These are phyloP conservation scores for Oryzias celebensis DNA, from an alignment of 2,113 vertebrate genomes.

Conservation along the genomic window DNA sequence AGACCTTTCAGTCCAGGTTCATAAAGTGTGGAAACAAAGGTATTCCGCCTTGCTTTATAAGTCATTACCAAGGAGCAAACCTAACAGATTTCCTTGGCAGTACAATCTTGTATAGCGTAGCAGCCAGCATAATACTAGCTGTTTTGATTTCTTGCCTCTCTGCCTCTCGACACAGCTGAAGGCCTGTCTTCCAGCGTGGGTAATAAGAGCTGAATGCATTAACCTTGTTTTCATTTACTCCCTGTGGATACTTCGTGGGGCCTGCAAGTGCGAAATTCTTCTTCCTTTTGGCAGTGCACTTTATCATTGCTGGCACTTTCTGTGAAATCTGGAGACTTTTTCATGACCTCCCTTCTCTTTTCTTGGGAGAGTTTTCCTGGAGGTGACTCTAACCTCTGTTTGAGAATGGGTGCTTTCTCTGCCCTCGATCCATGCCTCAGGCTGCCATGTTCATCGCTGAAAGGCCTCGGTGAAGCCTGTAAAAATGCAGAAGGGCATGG, in stretches of 20 bases:
- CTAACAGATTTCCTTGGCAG: slow-evolving; percentile 54
- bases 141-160: slow-evolving; percentile 73
- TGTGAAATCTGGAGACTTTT: slow-evolving; percentile 55
- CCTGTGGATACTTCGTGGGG: slow-evolving; percentile 59
- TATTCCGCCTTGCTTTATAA: slow-evolving; percentile 34
- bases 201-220: slow-evolving; percentile 78
- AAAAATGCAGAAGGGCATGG: slow-evolving; percentile 30
- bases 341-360: slow-evolving; percentile 37
- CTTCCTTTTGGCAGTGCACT: slow-evolving; percentile 51
- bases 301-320: slow-evolving; percentile 58
- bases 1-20: slow-evolving; percentile 35
- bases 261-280: slow-evolving; percentile 54
- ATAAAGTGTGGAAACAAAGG: slow-evolving; percentile 38
- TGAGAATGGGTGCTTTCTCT: slow-evolving; percentile 36
- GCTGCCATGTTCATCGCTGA: slow-evolving; percentile 49
- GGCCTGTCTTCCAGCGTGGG: slow-evolving; percentile 64
- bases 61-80: slow-evolving; percentile 55
- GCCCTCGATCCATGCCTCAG: slow-evolving; percentile 44
- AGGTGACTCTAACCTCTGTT: slow-evolving; percentile 53
- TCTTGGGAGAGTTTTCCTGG: slow-evolving; percentile 45
- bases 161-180: slow-evolving; percentile 63
- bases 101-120: slow-evolving; percentile 28
- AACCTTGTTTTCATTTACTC: slow-evolving; percentile 82
- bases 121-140: slow-evolving; percentile 49
- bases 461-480: slow-evolving; percentile 43